Base-by-base conservation (phyloP, 2,797 vertebrate genomes). In the Brotula barbata region DNA sequence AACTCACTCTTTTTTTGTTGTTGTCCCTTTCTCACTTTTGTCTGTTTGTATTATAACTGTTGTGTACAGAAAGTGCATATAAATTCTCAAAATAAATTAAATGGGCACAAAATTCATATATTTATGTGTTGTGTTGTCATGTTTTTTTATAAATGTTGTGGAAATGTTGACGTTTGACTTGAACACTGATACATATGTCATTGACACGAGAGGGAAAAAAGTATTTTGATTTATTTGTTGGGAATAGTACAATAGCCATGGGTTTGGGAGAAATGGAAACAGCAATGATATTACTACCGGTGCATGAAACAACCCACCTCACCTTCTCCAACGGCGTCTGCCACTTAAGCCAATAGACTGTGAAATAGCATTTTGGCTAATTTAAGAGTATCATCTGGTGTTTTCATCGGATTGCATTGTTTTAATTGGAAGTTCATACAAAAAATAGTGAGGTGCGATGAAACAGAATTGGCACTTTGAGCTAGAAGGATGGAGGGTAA, bases 291-390 rank as follows among this genome's bases (percentile, higher is more conserved):
- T 88, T 83, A 88, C 87, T 88, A 86, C 82, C 64, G 75, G 75
- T 86, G 87, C 84, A 86, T 59, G 62, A 70, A 88, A 68, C 75
- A 77, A 70, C 81, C 69, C 82, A 15, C 77, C 82, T 85, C 81
- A 79, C 67, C 75, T 78, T 80, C 83, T 83, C 83, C 43, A 67
- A 73, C 71, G 46, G 54, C 53, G 41, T 83, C 80, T 80, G 71
- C 68, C 73, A 59, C 62, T 75, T 62, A 55, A 80, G 71, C 84
- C 79, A 82, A 83, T 73, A 40, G 68, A 68, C 78, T 73, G 82
- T 77, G 44, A 50, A 63, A 44, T 84, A 74, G 91, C 88, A 94
- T 92, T 95, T 94, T 95, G 94, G 94, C 93, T 93, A 92, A 92
- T 91, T 77, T 68, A 90, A 89, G 64, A 82, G 70, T 65, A 41